Evolutionary conservation across 2,888 invertebrate species (phyloP).

Genomic region (Blera fallax): DNA sequence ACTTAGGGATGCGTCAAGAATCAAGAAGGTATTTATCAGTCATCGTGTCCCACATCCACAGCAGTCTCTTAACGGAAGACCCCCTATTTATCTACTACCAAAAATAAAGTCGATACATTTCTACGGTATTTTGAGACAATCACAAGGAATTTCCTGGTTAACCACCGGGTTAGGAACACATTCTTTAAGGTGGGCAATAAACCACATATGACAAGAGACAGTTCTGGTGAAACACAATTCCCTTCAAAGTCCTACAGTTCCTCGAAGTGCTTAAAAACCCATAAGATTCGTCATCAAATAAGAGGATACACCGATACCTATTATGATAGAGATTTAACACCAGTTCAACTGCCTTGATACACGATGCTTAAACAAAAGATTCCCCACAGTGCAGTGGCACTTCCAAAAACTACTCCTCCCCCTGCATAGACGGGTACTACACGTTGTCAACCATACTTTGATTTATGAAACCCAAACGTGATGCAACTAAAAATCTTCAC

Average conservation of each 20-base stretch:
- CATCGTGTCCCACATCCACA: no score
- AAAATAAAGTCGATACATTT: no score
- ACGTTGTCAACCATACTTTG: constrained; percentile 17
- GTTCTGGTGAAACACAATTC: neutral
- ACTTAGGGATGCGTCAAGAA: no score
- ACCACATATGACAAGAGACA: neutral
- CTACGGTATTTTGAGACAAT: no score
- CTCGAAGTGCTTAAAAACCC: neutral
- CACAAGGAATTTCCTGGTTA: no score
- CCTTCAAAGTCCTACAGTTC: neutral
- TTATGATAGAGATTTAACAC: neutral
- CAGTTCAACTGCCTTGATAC: neutral
- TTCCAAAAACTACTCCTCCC: neutral
- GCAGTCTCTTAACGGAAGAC: no score
- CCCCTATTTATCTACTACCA: no score
- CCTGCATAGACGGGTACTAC: no score
- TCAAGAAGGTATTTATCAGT: no score
- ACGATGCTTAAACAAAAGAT: neutral
- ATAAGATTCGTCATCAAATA: neutral
- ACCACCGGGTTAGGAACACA: no score
- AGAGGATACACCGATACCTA: neutral
- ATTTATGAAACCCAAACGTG: constrained; percentile 37
- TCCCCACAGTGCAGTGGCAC: neutral
- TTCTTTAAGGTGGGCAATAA: neutral
- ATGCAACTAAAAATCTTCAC: neutral